These are phyloP conservation scores for Drusus annulatus DNA, from an alignment of 1,140 invertebrate genomes.

Conservation along the genomic window DNA sequence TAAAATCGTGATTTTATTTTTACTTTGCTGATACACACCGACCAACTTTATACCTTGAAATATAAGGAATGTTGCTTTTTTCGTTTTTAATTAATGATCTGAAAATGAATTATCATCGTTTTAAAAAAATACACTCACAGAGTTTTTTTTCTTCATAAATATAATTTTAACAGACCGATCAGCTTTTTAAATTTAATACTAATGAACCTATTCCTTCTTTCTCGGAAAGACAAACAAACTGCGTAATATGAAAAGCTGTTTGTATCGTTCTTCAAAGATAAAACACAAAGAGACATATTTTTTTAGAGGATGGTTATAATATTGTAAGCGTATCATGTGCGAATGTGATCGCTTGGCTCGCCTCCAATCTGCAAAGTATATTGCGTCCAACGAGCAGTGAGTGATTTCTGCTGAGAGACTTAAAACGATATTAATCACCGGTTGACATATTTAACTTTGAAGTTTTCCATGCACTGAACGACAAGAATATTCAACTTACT, in stretches of 20 bases:
- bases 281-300: not conserved
- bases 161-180: too few species aligned
- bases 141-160: not conserved
- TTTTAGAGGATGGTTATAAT: not conserved
- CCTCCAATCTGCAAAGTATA: constrained; percentile 9
- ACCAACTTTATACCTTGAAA: too few species aligned
- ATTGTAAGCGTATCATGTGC: constrained; percentile 23
- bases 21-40: too few species aligned
- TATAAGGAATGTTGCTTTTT: too few species aligned
- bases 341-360: constrained; percentile 9
- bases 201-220: constrained; percentile 17
- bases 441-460: not conserved
- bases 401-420: too few species aligned
- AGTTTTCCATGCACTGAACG: too few species aligned
- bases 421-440: not conserved
- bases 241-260: not conserved
- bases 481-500: too few species aligned
- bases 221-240: not conserved
- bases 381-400: too few species aligned
- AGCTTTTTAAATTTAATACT: not conserved
- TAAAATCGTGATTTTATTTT: too few species aligned
- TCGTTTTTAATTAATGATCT: too few species aligned
- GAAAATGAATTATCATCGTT: too few species aligned
- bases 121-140: too few species aligned
- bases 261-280: not conserved